Evolutionary conservation across 2,113 vertebrate species (phyloP).

Genomic region (Notothenia rossii): DNA sequence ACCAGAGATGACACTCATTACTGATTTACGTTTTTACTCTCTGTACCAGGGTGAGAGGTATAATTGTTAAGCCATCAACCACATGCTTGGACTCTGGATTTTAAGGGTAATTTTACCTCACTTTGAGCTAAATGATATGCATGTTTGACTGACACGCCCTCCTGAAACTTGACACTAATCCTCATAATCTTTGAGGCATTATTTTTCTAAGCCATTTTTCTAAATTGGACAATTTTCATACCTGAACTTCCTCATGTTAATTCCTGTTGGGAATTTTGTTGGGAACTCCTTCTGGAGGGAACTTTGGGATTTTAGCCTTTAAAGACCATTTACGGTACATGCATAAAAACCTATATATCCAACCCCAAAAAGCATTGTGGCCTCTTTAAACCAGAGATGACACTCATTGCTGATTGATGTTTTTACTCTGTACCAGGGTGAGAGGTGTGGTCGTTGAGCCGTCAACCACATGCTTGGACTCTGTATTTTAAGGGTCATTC

Average conservation of each 20-base stretch:
- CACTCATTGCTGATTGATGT: too few relatives aligned
- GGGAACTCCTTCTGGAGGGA: too few relatives aligned
- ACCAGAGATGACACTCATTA: too few relatives aligned
- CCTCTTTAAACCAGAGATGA: not conserved
- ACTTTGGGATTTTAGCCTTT: too few relatives aligned
- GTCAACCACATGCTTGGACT: not conserved
- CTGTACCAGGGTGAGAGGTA: not conserved
- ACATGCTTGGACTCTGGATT: not conserved
- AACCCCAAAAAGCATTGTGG: too few relatives aligned
- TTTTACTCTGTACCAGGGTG: not conserved
- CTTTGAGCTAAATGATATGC: not conserved
- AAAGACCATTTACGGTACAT: too few relatives aligned
- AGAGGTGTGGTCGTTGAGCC: conserved; percentile 4
- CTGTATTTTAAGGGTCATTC: not conserved
- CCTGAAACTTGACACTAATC: conserved; percentile 5
- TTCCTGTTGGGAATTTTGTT: too few relatives aligned
- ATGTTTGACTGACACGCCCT: not conserved
- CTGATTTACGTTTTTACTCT: too few relatives aligned
- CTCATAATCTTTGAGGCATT: not conserved
- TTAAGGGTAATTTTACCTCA: not conserved
- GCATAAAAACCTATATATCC: too few relatives aligned
- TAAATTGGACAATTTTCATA: not conserved
- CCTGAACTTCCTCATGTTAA: not conserved
- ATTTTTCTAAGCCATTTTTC: not conserved
- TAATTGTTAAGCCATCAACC: not conserved